These are phyloP conservation scores for Silurus lanzhouensis DNA, from an alignment of 2,797 vertebrate genomes.

Conservation along the genomic window DNA sequence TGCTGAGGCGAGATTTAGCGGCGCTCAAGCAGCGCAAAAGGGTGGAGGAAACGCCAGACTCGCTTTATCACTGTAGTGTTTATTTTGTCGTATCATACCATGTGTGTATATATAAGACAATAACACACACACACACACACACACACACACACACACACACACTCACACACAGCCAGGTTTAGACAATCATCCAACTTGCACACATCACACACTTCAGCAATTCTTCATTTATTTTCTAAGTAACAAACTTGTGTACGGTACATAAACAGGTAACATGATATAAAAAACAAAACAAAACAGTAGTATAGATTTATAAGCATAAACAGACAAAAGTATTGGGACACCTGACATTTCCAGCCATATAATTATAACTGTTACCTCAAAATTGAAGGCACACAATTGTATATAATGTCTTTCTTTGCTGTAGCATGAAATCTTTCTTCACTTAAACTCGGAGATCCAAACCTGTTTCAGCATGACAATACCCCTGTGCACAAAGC, in stretches of 20 bases:
- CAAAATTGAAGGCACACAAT: too few species aligned
- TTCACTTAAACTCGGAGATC: too few species aligned
- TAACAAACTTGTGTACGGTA: background rate
- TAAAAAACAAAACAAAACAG: background rate
- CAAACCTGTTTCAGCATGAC: too few species aligned
- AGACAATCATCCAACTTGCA: background rate
- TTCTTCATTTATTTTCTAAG: background rate
- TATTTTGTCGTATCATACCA: slow-evolving; percentile 15
- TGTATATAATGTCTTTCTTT: too few species aligned
- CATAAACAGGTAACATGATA: background rate
- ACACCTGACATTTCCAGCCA: too few species aligned
- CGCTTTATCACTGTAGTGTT: slow-evolving; percentile 26
- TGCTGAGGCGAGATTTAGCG: slow-evolving; percentile 27
- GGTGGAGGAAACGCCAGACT: background rate
- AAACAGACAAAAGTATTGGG: background rate
- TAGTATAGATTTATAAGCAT: background rate
- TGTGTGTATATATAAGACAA: background rate
- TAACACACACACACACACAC: slow-evolving; percentile 18
- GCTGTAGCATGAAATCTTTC: too few species aligned
- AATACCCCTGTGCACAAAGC: too few species aligned
- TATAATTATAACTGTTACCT: too few species aligned
- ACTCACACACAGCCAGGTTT: background rate
- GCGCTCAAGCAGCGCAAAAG: background rate
- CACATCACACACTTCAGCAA: background rate
- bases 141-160: slow-evolving; percentile 17